Evolutionary conservation across 2,888 invertebrate species (phyloP).

Genomic region (Sabatieria punctata): DNA sequence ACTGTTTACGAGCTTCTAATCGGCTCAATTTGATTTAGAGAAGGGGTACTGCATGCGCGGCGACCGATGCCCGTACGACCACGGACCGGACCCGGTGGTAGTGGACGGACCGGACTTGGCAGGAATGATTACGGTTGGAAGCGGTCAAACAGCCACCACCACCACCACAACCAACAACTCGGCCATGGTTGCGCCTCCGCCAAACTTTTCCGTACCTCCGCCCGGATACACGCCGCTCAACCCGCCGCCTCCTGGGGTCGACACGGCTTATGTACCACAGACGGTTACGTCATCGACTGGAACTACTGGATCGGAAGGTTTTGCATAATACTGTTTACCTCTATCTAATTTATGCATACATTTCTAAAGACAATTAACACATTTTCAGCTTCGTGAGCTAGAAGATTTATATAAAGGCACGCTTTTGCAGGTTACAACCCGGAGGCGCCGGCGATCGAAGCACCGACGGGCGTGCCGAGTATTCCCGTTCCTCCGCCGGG

Average conservation of each 20-base stretch:
- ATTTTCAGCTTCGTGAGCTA: not conserved
- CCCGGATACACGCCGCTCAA: conserved; percentile 16
- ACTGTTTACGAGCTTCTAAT: not conserved
- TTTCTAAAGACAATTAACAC: no score
- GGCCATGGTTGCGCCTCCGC: not conserved
- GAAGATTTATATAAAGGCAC: not conserved
- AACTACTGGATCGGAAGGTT: no score
- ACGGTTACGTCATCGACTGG: no score
- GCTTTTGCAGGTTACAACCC: conserved; percentile 22
- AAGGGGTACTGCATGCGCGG: conserved; percentile 90
- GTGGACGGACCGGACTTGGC: conserved; percentile 60
- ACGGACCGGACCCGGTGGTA: conserved; percentile 86
- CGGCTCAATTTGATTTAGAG: conserved; percentile 41
- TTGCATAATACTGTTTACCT: no score
- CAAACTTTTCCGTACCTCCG: conserved; percentile 14
- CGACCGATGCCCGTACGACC: conserved; percentile 88
- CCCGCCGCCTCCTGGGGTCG: conserved; percentile 17
- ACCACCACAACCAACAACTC: not conserved
- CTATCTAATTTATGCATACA: no score
- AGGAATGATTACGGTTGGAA: conserved; percentile 37
- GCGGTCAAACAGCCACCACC: conserved; percentile 14
- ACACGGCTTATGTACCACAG: conserved; percentile 4
- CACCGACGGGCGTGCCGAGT: conserved; percentile 14
- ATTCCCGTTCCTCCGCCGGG: conserved; percentile 13
- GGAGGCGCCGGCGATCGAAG: conserved; percentile 24